Percentiles rank a stretch among this genome's conserved stretches.
phyloP scores from a whole-genome alignment of 2,113 vertebrate species.

The Arenaria interpres region DNA sequence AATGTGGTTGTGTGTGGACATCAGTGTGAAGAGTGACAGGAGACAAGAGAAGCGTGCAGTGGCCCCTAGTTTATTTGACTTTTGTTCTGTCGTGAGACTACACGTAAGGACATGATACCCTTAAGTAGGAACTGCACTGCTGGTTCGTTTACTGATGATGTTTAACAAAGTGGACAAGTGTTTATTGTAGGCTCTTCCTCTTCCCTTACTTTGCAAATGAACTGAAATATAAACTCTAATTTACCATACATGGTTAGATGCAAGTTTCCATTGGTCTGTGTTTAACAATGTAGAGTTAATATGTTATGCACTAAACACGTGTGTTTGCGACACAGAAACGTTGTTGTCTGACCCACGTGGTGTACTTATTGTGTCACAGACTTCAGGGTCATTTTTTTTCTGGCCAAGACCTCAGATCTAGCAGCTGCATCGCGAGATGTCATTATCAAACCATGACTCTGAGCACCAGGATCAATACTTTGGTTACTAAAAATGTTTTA shows the following conservation, averaged over 20 bases:
- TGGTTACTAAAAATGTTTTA: neutral
- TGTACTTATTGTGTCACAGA: neutral
- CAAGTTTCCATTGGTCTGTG: neutral
- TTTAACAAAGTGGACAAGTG: constrained; percentile 54
- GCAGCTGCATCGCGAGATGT: neutral
- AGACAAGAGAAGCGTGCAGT: neutral
- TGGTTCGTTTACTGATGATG: constrained; percentile 32
- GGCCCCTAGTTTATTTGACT: neutral
- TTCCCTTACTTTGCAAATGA: neutral
- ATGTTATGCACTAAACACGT: constrained; percentile 17
- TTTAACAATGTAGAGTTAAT: constrained; percentile 8
- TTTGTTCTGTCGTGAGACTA: neutral
- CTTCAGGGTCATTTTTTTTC: neutral
- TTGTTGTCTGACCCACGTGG: neutral
- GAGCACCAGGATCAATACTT: neutral
- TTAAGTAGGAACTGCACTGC: neutral
- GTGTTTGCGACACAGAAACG: neutral
- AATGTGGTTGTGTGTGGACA: neutral
- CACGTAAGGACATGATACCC: neutral
- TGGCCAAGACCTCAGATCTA: neutral
- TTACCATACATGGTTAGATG: neutral
- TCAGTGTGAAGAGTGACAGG: neutral
- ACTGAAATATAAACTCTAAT: neutral
- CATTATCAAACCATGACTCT: neutral
- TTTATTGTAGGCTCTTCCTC: constrained; percentile 47